phyloP scores from a whole-genome alignment of 2,113 vertebrate species.

The Proteles cristata region DNA sequence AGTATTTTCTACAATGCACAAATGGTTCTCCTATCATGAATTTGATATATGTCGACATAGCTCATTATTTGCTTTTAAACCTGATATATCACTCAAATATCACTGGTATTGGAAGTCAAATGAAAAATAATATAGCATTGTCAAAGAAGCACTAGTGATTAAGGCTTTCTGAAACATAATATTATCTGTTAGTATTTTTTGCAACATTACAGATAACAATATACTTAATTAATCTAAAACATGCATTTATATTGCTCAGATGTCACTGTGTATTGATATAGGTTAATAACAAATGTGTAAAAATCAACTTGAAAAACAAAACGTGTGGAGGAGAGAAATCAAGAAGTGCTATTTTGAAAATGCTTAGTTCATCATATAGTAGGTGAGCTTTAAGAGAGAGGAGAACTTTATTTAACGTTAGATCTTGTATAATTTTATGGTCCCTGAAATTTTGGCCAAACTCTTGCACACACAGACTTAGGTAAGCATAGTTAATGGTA shows the following conservation, averaged over 20 bases:
- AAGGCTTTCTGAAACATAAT: slow-evolving; percentile 57
- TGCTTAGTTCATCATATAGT: neutral
- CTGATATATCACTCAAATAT: slow-evolving; percentile 50
- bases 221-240: slow-evolving; percentile 1
- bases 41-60: slow-evolving; percentile 19
- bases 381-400: neutral
- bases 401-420: neutral
- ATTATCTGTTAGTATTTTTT: slow-evolving; percentile 23
- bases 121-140: slow-evolving; percentile 58
- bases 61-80: slow-evolving; percentile 62
- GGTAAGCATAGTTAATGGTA: neutral
- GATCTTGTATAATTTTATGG: neutral
- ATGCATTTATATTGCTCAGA: neutral
- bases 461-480: neutral
- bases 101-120: slow-evolving; percentile 63
- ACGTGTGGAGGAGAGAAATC: neutral
- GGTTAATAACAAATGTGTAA: neutral
- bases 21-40: neutral
- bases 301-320: neutral
- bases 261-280: neutral
- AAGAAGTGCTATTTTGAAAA: neutral
- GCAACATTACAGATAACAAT: neutral
- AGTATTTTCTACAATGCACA: neutral
- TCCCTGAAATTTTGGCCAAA: neutral
- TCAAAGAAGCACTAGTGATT: slow-evolving; percentile 39